Base-by-base conservation (phyloP, 2,888 invertebrate species). In the Chironomus riparius region DNA sequence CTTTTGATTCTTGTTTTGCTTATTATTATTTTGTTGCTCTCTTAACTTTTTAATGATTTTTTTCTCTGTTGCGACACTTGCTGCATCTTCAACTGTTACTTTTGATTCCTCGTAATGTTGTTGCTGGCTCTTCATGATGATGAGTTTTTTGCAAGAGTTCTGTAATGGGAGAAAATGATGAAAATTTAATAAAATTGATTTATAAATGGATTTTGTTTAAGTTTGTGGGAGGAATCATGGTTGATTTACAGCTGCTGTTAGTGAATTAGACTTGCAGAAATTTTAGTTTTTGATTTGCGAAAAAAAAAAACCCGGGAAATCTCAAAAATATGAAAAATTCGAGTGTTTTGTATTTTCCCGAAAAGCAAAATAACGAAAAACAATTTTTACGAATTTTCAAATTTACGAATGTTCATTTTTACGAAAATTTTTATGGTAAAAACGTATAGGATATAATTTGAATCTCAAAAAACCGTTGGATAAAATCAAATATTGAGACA, bases 11-110 rank as follows among this genome's bases (percentile, higher is more conserved):
- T 47, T 22, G 4, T 72, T 21, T n/a, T 28, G 22, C 15, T 74
- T 62, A 22, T 56, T 24, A n/a, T 68, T n/a, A n/a, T 48, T 13
- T 50, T 56, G 65, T 24, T 74, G 65, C 48, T 74, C 74, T 47
- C 38, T 74, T 48, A 74, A 62, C 21, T 74, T 74, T 68, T 68
- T 65, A 13, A 74, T 74, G 47, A 74, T 47, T 74, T 74, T 74
- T 24, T 73, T 15, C 61, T 73, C 72, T 15, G 28, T 73, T 65
- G 65, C 24, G 61, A 21, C 61, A 62, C 61, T 73, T 18, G 65
- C 22, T n/a, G 22, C 62, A 12, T 74, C 65, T 12, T 65, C 48
- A 48, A 47, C 47, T 15, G 74, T 47, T 38, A 38, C 38, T 38
- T 61, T 48, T 74, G 47, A 13, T 22, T 22, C 28, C 7, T 22